Base-by-base conservation (phyloP, 2,888 invertebrate genomes). In the Drosophila buzzatii region DNA sequence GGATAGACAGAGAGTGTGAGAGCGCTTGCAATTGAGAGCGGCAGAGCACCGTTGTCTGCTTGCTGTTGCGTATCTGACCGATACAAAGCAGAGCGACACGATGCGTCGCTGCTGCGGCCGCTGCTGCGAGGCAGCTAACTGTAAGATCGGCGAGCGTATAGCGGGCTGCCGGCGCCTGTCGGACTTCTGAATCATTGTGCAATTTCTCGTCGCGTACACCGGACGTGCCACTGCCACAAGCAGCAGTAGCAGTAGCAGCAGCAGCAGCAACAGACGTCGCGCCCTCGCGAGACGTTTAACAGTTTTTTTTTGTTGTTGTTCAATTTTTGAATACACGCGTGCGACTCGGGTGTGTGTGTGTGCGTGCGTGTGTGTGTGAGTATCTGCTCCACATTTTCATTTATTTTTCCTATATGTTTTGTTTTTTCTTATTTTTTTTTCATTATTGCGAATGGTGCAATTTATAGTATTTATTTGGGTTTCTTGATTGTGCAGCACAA, bases 111-210 rank as follows among this genome's bases (percentile, higher is more conserved):
- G 56, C 31, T 31, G 52, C 55, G 4, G n/a, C 18, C 35, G 53
- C 53, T 23, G 39, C 56, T 33, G 68, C 66, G 60, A 55, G 56
- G 33, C 57, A 57, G 52, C 67, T 63, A 76, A 79, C 79, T 75
- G 76, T 70, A 79, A 79, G 77, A 77, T 77, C 77, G 74, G 18
- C 71, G 35, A 71, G 59, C 58, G 52, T 60, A 51, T n/a, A 39
- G 55, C 70, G 57, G 55, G 61, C 62, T 60, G 71, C 65, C 53
- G 80, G 73, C 67, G 53, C 70, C 75, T 73, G 70, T 23, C 56
- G 59, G 79, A 63, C 73, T 70, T 79, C 76, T 78, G 74, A 81
- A 79, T 89, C 90, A 90, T 91, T 90, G 79, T 82, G 82, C 86
- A 83, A 85, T 88, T 88, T 88, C 72, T 73, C 70, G 80, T 86